These are phyloP conservation scores for Danio albolineatus DNA, from an alignment of 2,797 vertebrate genomes.

Conservation along the genomic window DNA sequence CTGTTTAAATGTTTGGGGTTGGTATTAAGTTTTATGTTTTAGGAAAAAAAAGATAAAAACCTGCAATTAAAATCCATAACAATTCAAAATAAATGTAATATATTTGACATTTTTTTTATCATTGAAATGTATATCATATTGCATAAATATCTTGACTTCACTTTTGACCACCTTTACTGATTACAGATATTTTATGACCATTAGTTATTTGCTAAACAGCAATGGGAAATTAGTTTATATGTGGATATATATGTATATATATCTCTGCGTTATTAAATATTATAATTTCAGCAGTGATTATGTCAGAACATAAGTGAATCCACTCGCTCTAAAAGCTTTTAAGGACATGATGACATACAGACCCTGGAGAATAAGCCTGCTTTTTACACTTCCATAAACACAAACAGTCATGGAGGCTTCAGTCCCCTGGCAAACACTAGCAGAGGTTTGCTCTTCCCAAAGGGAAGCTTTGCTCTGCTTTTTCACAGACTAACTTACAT, in stretches of 20 bases:
- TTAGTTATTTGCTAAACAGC: background rate
- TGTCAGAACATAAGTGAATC: background rate
- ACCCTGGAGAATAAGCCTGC: conserved; percentile 21
- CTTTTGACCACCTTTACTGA: no score
- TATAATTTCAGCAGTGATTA: background rate
- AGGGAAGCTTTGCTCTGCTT: conserved; percentile 10
- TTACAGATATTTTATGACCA: background rate
- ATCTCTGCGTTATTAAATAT: background rate
- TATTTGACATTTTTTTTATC: no score
- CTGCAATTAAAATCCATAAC: no score
- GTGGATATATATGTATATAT: background rate
- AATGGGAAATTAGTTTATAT: background rate
- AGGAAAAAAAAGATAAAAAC: no score
- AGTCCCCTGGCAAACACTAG: background rate
- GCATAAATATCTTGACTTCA: no score
- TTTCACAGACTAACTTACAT: background rate
- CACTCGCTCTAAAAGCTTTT: conserved; percentile 3
- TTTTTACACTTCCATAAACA: conserved; percentile 12
- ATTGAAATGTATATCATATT: no score
- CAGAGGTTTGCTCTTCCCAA: background rate
- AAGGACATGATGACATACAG: conserved; percentile 2
- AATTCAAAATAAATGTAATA: no score
- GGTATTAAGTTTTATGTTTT: no score
- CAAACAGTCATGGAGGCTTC: conserved; percentile 5
- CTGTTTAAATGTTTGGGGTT: no score